Base-by-base conservation (phyloP, 2,888 invertebrate species). In the Eulithis prunata region DNA sequence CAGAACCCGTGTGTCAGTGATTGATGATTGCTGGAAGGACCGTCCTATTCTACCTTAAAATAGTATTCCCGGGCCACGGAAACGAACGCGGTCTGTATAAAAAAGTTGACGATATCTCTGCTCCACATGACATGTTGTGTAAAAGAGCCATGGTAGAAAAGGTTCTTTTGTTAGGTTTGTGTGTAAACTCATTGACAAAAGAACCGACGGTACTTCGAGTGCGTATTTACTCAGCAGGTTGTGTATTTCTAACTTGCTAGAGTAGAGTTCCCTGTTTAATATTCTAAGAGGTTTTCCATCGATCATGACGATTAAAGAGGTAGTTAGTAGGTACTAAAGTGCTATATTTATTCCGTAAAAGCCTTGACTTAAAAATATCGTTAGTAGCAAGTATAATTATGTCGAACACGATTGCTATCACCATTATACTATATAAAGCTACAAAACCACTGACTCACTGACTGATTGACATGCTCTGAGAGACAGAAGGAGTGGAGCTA, bases 11-110 rank as follows among this genome's bases (percentile, higher is more conserved):
- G 70, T 81, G 84, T 82, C 84, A 81, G 81, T 88, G 87, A 89
- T 88, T 88, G 82, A 89, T 88, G 84, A 78, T 71, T 74, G 80
- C 78, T 74, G 73, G 77, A 81, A 81, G 77, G 75, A 76, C 73
- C 71, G 66, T 68, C 71, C 70, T 64, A 71, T 73, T 67, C 72
- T 69, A 75, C 76, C 76, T n/a, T 77, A 76, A 80, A 81, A 77
- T 78, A 75, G 74, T 74, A 71, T 72, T 62, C 68, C 61, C 57
- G 57, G 14, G 62, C 57, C 70, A 73, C 73, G 70, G 69, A 64
- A 71, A 71, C 68, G 70, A 71, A 71, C 69, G 71, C 69, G 71
- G 64, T 69, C 60, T 71, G 70, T 68, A 71, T 70, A 74, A 77
- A 73, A 71, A 72, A 68, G 12, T 62, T 64, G 63, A 67, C 70